phyloP scores from a whole-genome alignment of 2,888 invertebrate genomes.

The Brachypalpus laphriformis region DNA sequence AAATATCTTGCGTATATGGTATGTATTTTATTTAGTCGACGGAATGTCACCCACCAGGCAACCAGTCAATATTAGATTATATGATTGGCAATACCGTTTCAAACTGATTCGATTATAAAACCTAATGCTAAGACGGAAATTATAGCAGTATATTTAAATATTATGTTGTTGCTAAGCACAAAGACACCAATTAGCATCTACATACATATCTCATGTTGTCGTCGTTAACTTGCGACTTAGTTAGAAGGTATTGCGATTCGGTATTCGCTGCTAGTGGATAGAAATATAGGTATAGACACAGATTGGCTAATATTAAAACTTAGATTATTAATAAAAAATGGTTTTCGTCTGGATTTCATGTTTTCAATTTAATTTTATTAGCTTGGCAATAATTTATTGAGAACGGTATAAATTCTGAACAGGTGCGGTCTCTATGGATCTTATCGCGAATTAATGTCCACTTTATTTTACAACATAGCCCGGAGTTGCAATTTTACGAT shows the following conservation, averaged over 20 bases:
- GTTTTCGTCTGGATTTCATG: not conserved
- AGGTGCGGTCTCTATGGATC: not conserved
- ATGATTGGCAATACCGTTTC: conserved; percentile 19
- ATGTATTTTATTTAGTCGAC: not conserved
- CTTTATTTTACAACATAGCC: not conserved
- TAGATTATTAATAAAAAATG: not conserved
- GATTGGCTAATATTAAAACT: not conserved
- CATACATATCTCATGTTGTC: conserved; percentile 10
- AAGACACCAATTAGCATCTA: conserved; percentile 31
- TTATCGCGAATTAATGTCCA: not conserved
- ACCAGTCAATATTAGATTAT: conserved; percentile 22
- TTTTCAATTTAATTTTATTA: conserved; percentile 3
- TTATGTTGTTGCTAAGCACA: conserved; percentile 30
- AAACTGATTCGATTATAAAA: conserved; percentile 28
- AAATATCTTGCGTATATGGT: conserved; percentile 2
- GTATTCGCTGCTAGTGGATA: not conserved
- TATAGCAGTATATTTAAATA: conserved; percentile 29
- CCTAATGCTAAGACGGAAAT: conserved; percentile 9
- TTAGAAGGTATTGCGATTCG: conserved; percentile 1
- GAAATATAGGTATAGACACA: not conserved
- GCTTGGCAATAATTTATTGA: not conserved
- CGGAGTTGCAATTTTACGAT: not conserved
- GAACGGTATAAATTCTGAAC: not conserved
- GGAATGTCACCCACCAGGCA: not conserved
- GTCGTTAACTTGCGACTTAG: not conserved